phyloP scores from a whole-genome alignment of 2,797 vertebrate genomes.

The Sarcoramphus papa region DNA sequence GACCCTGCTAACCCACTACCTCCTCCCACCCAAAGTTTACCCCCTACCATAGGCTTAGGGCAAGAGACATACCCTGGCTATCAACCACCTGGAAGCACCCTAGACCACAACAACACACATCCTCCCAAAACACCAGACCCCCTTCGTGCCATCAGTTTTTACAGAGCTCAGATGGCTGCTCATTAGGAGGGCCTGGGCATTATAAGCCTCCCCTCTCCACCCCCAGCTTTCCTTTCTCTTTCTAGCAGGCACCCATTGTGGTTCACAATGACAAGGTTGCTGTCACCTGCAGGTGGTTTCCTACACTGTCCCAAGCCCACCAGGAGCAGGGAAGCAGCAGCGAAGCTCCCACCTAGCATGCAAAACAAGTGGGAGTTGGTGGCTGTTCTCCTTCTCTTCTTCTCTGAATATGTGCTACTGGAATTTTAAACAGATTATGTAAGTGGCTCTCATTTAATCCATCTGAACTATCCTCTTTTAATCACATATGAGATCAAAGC shows the following conservation, averaged over 20 bases:
- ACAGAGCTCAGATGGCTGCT: not conserved
- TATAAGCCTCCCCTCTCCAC: not conserved
- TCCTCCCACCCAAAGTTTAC: not conserved
- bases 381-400: not conserved
- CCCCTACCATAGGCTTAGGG: rapidly evolving
- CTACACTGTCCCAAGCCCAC: not conserved
- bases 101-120: not conserved
- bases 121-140: not conserved
- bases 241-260: rapidly evolving
- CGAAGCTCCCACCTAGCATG: not conserved
- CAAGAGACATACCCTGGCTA: not conserved
- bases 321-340: not conserved
- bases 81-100: not conserved
- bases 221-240: not conserved
- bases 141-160: not conserved
- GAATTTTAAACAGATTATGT: conserved; percentile 65
- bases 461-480: conserved; percentile 40
- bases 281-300: not conserved
- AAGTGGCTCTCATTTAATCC: conserved; percentile 58
- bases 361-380: not conserved
- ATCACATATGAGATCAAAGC: conserved; percentile 43
- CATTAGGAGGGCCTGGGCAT: not conserved
- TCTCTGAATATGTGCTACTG: not conserved
- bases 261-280: not conserved
- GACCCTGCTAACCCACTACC: not conserved